Evolutionary conservation across 2,888 invertebrate species (phyloP).

Genomic region (Monochamus alternatus): DNA sequence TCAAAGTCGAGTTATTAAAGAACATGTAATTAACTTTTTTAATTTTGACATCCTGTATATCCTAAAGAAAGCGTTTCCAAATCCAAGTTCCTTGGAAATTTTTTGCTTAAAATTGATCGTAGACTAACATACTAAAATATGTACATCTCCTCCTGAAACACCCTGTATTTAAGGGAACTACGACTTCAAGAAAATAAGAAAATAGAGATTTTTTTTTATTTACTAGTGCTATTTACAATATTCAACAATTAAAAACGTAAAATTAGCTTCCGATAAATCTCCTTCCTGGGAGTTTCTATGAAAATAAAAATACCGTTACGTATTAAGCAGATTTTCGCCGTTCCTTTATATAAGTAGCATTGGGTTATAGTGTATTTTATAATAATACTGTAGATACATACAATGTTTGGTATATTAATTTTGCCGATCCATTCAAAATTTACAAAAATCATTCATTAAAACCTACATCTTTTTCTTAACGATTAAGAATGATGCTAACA

Average conservation of each 20-base stretch:
- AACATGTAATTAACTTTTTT: too few species aligned
- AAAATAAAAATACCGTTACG: neutral
- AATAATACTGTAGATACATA: conserved; percentile 14
- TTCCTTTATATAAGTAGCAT: neutral
- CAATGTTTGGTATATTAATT: neutral
- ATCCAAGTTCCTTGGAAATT: too few species aligned
- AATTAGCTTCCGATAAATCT: conserved; percentile 1
- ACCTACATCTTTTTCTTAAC: neutral
- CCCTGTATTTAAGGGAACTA: too few species aligned
- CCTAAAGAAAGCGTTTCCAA: too few species aligned
- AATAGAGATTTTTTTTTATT: conserved; percentile 7
- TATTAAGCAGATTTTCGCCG: neutral
- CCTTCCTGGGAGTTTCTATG: neutral
- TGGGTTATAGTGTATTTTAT: neutral
- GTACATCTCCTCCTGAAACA: too few species aligned
- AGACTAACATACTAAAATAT: too few species aligned
- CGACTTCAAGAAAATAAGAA: neutral
- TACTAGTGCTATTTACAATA: conserved; percentile 18
- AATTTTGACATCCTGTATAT: too few species aligned
- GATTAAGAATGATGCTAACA: neutral
- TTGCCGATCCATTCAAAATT: neutral
- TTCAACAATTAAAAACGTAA: conserved; percentile 25
- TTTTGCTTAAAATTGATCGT: too few species aligned
- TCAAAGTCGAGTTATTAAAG: too few species aligned
- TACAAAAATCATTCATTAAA: neutral